Evolutionary conservation across 2,113 vertebrate species (phyloP).

Genomic region (Sander lucioperca): DNA sequence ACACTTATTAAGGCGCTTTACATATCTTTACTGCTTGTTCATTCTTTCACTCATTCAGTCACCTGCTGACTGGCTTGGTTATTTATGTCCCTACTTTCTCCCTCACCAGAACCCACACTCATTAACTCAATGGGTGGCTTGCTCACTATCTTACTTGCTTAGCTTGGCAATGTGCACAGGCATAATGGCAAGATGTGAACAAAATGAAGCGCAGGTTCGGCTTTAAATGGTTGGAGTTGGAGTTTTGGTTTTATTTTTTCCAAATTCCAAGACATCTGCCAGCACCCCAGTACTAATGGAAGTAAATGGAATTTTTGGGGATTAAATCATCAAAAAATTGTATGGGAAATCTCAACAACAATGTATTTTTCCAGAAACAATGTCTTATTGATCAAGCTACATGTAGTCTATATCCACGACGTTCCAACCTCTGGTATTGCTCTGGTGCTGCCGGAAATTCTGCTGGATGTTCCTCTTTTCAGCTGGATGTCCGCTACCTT

Average conservation of each 20-base stretch:
- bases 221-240: not conserved
- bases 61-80: not conserved
- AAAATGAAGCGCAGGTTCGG: not conserved
- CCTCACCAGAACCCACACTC: too few species aligned
- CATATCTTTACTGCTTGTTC: slow-evolving; percentile 6
- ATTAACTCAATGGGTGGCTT: not conserved
- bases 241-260: not conserved
- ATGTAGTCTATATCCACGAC: too few species aligned
- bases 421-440: too few species aligned
- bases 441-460: too few species aligned
- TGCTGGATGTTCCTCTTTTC: too few species aligned
- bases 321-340: not conserved
- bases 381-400: too few species aligned
- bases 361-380: not conserved
- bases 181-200: too few species aligned
- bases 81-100: not conserved
- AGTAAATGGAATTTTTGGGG: not conserved
- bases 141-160: not conserved
- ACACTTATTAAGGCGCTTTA: slow-evolving; percentile 10
- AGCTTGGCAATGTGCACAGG: not conserved
- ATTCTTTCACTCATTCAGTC: not conserved
- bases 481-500: too few species aligned
- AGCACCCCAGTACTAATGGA: too few species aligned
- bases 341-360: too few species aligned
- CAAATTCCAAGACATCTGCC: not conserved